Conservation (phyloP, 2,888 invertebrate species). For the Drosophila quasianomalipes region DNA sequence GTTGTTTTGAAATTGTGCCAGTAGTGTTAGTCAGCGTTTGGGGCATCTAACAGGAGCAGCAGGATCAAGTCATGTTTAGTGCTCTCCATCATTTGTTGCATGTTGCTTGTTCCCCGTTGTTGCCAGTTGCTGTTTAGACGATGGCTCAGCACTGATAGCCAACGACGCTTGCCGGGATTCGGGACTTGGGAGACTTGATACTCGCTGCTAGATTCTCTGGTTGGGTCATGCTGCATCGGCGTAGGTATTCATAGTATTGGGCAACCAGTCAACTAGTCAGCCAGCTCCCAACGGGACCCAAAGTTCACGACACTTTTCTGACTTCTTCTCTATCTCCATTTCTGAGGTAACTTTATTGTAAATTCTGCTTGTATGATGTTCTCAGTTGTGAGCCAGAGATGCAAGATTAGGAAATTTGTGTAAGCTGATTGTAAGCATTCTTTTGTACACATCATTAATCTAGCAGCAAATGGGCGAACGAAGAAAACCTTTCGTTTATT, state of each 20-base stretch:
- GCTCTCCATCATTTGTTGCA: conserved; percentile 67
- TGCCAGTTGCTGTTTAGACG: conserved; percentile 58
- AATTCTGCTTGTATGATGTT: conserved; percentile 70
- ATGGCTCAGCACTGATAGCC: conserved; percentile 74
- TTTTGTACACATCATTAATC: conserved; percentile 70
- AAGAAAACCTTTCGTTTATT: conserved; percentile 55
- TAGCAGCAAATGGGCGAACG: conserved; percentile 13
- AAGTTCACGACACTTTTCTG: conserved; percentile 68
- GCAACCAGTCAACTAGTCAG: conserved; percentile 24
- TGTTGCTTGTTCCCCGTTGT: conserved; percentile 41
- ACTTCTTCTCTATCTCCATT: conserved; percentile 3
- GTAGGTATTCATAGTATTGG: conserved; percentile 18
- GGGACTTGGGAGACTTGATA: conserved; percentile 1
- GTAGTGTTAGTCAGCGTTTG: conserved; percentile 52
- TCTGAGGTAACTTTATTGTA: conserved; percentile 40
- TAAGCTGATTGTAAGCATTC: conserved; percentile 69
- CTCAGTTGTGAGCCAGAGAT: conserved; percentile 52
- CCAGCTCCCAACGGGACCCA: conserved; percentile 56
- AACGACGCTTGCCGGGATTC: conserved; percentile 57
- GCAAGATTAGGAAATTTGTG: conserved; percentile 71
- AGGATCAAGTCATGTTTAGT: conserved; percentile 69
- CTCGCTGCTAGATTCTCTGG: background rate
- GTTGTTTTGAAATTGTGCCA: conserved; percentile 52
- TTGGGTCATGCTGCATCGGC: conserved; percentile 51
- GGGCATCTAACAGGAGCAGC: conserved; percentile 64